phyloP scores from a whole-genome alignment of 2,888 invertebrate species.

The Cheilosia pagana region DNA sequence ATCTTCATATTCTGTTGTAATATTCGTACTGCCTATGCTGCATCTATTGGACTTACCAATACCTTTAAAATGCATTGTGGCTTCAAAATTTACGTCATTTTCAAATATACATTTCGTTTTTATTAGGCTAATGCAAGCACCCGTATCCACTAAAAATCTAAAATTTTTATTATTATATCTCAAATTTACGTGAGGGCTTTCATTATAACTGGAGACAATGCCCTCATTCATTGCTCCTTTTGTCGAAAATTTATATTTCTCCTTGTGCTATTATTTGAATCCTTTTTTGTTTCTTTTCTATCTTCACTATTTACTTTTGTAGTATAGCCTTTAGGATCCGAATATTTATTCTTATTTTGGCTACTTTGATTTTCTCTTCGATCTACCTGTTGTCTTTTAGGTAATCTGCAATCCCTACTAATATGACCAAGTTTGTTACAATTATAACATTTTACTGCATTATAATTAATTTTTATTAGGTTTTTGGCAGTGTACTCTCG shows the following conservation, averaged over 20 bases:
- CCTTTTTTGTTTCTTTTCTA: constrained; percentile 19
- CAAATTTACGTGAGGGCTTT: constrained; percentile 23
- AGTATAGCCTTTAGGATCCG: background rate
- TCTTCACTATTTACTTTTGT: background rate
- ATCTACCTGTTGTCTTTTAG: constrained; percentile 8
- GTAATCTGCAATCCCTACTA: constrained; percentile 14
- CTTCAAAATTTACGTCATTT: constrained; percentile 28
- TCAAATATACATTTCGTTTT: constrained; percentile 10
- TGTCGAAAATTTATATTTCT: constrained; percentile 28
- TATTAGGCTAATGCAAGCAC: constrained; percentile 28
- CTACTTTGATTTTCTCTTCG: constrained; percentile 1
- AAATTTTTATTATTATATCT: constrained; percentile 12
- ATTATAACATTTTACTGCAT: constrained; percentile 27
- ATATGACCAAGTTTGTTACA: constrained; percentile 29
- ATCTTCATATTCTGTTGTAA: constrained; percentile 28
- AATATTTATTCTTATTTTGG: background rate
- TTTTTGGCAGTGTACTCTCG: constrained; percentile 9
- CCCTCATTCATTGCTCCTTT: constrained; percentile 28
- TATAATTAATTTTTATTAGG: constrained; percentile 14
- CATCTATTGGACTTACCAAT: constrained; percentile 27
- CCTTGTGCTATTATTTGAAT: constrained; percentile 1
- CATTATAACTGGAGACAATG: constrained; percentile 13
- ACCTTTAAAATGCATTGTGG: constrained; percentile 20
- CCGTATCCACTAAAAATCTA: constrained; percentile 24
- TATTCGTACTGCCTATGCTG: constrained; percentile 23